Percentiles rank a stretch among this genome's conserved stretches.
Evolutionary conservation across 2,797 vertebrate species (phyloP).

Genomic region (Myotis pilosus): DNA sequence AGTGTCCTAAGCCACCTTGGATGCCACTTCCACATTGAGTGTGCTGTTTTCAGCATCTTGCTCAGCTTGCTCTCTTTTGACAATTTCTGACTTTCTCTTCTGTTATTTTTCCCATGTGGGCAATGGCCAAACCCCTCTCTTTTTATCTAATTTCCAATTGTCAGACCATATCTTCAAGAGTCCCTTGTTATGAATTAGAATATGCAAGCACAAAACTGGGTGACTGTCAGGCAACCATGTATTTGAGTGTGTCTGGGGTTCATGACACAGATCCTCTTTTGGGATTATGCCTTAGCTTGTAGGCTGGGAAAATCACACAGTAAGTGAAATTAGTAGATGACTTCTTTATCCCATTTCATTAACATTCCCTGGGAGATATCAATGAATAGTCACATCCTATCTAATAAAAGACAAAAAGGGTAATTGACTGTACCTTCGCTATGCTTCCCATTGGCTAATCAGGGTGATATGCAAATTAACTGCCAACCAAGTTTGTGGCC

Average conservation of each 20-base stretch:
- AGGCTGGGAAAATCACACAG: background rate
- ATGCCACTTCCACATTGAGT: background rate
- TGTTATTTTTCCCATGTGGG: background rate
- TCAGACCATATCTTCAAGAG: background rate
- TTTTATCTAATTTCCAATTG: background rate
- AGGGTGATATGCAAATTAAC: too few species aligned
- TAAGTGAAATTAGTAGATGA: background rate
- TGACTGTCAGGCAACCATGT: too few species aligned
- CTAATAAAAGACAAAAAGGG: too few species aligned
- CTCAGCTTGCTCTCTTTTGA: background rate
- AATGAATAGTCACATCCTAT: background rate
- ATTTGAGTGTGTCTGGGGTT: background rate
- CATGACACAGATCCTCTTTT: background rate
- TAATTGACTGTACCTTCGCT: too few species aligned
- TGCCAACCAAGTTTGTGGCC: too few species aligned
- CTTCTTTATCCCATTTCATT: background rate
- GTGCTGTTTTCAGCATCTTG: background rate
- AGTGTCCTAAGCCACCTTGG: background rate
- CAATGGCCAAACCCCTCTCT: background rate
- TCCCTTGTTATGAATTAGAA: background rate
- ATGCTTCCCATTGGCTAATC: too few species aligned
- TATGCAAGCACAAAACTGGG: background rate
- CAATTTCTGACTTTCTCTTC: background rate
- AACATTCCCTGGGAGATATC: background rate
- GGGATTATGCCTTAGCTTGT: background rate